Evolutionary conservation across 2,888 invertebrate species (phyloP).

Genomic region (Drosophila anomalata): DNA sequence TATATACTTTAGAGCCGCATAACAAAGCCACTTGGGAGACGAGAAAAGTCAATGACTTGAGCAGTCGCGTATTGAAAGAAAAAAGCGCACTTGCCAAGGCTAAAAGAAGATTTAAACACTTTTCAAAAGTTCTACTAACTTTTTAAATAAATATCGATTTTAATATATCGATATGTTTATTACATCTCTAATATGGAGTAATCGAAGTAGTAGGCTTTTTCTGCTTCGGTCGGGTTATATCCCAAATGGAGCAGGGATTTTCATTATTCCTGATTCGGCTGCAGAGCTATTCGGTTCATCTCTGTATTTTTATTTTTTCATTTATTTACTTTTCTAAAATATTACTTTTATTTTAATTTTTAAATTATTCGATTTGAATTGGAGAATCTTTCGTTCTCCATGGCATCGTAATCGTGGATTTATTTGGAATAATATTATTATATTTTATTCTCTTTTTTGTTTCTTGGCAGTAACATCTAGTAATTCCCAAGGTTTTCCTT

Average conservation of each 20-base stretch:
- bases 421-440: too few relatives aligned
- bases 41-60: constrained; percentile 42
- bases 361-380: neutral
- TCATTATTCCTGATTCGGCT: neutral
- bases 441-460: too few relatives aligned
- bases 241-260: neutral
- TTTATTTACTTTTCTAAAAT: neutral
- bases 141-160: neutral
- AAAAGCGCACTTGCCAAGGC: constrained; percentile 3
- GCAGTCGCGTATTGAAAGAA: constrained; percentile 27
- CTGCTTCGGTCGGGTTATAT: neutral
- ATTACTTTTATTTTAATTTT: neutral
- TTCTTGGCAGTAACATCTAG: too few relatives aligned
- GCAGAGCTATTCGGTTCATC: neutral
- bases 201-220: neutral
- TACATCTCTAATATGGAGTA: neutral
- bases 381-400: too few relatives aligned
- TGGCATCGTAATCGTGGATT: too few relatives aligned
- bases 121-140: neutral
- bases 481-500: too few relatives aligned
- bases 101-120: neutral
- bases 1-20: constrained; percentile 12
- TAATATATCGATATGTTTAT: neutral
- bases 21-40: constrained; percentile 37
- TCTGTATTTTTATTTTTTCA: neutral